These are phyloP conservation scores for Okamejei kenojei DNA, from an alignment of 2,797 vertebrate genomes.

Conservation along the genomic window DNA sequence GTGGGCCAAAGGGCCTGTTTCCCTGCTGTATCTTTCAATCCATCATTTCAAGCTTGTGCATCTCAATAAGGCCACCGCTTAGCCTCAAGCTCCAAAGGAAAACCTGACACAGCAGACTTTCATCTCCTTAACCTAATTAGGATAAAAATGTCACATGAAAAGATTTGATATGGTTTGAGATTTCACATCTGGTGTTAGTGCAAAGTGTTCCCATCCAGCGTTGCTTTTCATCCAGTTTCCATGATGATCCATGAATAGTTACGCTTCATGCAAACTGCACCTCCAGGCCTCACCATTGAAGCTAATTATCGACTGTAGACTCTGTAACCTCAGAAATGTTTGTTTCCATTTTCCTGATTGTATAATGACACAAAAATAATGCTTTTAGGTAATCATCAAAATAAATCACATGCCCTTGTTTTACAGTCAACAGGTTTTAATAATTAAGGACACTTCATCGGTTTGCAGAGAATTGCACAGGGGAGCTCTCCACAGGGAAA, in stretches of 20 bases:
- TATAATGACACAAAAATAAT: conserved; percentile 4
- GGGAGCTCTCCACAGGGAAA: not conserved
- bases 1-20: too few species aligned
- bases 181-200: not conserved
- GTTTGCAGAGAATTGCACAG: not conserved
- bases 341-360: conserved; percentile 20
- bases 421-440: not conserved
- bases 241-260: not conserved
- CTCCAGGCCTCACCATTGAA: not conserved
- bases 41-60: too few species aligned
- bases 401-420: not conserved
- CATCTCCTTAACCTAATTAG: not conserved
- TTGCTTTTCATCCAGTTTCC: not conserved
- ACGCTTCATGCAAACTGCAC: conserved; percentile 9
- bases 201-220: not conserved
- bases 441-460: conserved; percentile 10
- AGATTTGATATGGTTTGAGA: not conserved
- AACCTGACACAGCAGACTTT: not conserved
- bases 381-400: conserved; percentile 7
- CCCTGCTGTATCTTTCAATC: too few species aligned
- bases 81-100: too few species aligned
- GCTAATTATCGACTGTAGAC: conserved; percentile 23
- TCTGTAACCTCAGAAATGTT: not conserved
- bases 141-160: not conserved
- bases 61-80: too few species aligned